phyloP scores from a whole-genome alignment of 2,113 vertebrate species.

The Sapayoa aenigma region DNA sequence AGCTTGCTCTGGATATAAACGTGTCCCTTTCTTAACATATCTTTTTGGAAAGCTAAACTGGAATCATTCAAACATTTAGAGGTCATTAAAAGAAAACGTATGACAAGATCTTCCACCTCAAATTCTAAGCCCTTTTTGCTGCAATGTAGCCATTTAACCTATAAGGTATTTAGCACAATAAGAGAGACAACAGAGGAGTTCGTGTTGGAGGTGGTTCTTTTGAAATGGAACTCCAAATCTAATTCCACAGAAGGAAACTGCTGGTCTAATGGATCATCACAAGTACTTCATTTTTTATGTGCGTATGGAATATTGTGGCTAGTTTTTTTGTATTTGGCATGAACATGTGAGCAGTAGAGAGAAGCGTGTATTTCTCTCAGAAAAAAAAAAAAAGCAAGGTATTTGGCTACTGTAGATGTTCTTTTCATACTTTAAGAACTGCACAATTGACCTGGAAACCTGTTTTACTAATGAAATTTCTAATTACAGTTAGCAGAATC shows the following conservation, averaged over 20 bases:
- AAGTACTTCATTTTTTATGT: not conserved
- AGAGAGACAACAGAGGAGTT: not conserved
- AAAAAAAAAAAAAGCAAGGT: not conserved
- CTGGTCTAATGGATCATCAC: not conserved
- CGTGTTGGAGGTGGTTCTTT: not conserved
- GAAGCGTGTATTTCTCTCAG: not conserved
- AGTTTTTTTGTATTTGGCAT: not conserved
- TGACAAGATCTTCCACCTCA: not conserved
- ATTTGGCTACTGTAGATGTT: not conserved
- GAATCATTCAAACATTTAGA: not conserved
- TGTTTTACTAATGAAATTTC: not conserved
- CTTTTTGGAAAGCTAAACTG: not conserved
- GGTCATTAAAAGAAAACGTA: not conserved
- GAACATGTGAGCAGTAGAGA: not conserved
- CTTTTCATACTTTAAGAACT: not conserved
- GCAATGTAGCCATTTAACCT: fast-evolving
- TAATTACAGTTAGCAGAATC: not conserved
- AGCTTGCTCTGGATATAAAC: not conserved
- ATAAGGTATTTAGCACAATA: not conserved
- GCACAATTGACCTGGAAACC: not conserved
- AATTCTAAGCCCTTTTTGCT: not conserved
- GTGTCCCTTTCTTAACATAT: fast-evolving
- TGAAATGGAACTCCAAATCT: not conserved
- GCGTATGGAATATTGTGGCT: not conserved
- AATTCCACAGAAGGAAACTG: not conserved